Base-by-base conservation (phyloP, 2,888 invertebrate genomes). In the Callosobruchus maculatus region DNA sequence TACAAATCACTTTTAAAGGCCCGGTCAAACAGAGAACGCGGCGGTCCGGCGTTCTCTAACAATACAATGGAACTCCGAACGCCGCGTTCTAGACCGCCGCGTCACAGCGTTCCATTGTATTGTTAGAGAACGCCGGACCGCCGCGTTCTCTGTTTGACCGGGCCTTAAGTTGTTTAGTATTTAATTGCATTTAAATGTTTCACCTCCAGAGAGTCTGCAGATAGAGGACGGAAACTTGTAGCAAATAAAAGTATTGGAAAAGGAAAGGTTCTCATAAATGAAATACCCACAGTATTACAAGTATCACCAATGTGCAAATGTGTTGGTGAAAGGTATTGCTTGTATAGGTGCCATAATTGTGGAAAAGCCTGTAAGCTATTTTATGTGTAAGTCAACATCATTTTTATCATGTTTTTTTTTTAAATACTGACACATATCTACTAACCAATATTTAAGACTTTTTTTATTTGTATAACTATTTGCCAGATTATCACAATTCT, bases 271-370 rank as follows among this genome's bases (percentile, higher is more conserved):
- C 67, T 82, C 26, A 80, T 82, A 68, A 72, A 74, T 31, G 82
- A 82, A 75, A 72, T 69, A n/a, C 79, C 80, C 0, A 74, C 80
- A 70, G 76, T 82, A 21, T 72, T 81, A 20, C 80, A 80, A 76
- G 78, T 81, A 7, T 74, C 78, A n/a, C 81, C 81, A 2, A 30
- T 78, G 18, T 81, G 80, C 74, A 68, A 22, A 20, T 81, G 81
- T 74, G 31, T 76, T 31, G 76, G 76, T 22, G 70, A 77, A 9
- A 70, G 72, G 0, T 30, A 74, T 9, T 72, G 73, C 3, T 67
- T 80, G 2, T 81, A 81, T 68, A 73, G 81, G 70, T 82, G 82
- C 73, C 81, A 82, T 75, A 77, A 82, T 70, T 82, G 82, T 72
- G 80, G 79, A 18, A 72, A 71, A 67, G 73, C 77, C 30, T 73